Percentiles rank a stretch among this genome's conserved stretches.
Evolutionary conservation across 2,888 invertebrate genomes (phyloP).

Genomic region (Drosophila barbarae): DNA sequence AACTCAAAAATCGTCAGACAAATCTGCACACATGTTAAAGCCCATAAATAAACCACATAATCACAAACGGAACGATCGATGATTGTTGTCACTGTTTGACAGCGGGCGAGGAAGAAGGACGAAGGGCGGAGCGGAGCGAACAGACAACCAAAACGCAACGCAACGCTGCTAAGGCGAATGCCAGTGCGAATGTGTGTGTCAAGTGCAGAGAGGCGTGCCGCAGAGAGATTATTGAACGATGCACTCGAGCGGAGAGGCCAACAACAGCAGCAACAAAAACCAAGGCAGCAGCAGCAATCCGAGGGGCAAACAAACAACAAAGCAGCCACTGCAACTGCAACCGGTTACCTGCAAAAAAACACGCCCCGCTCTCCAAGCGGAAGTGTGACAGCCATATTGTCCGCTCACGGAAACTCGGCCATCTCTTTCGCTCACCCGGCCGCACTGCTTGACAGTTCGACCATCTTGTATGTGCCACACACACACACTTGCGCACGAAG

Average conservation of each 20-base stretch:
- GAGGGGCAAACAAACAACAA: slow-evolving; percentile 44
- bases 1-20: slow-evolving; percentile 77
- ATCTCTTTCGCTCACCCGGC: slow-evolving; percentile 43
- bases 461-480: slow-evolving; percentile 72
- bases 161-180: slow-evolving; percentile 17
- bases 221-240: slow-evolving; percentile 74
- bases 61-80: slow-evolving; percentile 79
- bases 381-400: slow-evolving; percentile 64
- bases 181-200: slow-evolving; percentile 57
- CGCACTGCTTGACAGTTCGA: slow-evolving; percentile 52
- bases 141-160: slow-evolving; percentile 62
- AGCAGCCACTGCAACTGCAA: slow-evolving; percentile 59
- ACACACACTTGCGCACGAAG: slow-evolving; percentile 43
- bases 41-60: slow-evolving; percentile 79
- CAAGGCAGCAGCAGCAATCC: slow-evolving; percentile 29
- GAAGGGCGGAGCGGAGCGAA: slow-evolving; percentile 25
- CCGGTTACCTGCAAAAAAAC: slow-evolving; percentile 70
- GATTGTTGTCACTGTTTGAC: slow-evolving; percentile 79
- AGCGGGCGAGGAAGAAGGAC: slow-evolving; percentile 49
- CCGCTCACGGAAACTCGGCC: slow-evolving; percentile 7
- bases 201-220: slow-evolving; percentile 75
- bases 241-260: slow-evolving; percentile 68
- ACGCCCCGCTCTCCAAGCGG: slow-evolving; percentile 63
- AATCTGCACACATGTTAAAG: slow-evolving; percentile 78
- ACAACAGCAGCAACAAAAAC: slow-evolving; percentile 15